Evolutionary conservation across 1,140 invertebrate species (phyloP).

Genomic region (Panagrolaimus sp.): DNA sequence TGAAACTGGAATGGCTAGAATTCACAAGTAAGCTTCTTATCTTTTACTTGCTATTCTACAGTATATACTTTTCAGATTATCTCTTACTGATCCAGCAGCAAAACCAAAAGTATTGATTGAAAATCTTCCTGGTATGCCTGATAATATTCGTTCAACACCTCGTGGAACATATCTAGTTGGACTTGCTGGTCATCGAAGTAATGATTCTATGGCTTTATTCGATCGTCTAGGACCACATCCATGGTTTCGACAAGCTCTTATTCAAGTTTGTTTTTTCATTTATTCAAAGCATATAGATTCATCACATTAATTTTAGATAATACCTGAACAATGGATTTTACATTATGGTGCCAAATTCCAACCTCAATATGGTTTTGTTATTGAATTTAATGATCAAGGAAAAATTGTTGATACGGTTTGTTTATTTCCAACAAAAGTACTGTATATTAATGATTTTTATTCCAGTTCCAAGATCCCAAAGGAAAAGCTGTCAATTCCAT

Average conservation of each 20-base stretch:
- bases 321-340: background rate
- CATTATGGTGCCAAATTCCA: background rate
- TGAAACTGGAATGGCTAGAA: conserved; percentile 8
- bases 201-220: background rate
- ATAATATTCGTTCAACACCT: background rate
- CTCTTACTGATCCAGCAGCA: background rate
- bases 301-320: background rate
- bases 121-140: background rate
- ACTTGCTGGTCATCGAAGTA: background rate
- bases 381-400: background rate
- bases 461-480: background rate
- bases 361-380: background rate
- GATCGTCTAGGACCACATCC: background rate
- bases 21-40: background rate
- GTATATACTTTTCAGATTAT: background rate
- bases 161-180: background rate
- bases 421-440: no score
- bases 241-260: background rate
- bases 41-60: no score
- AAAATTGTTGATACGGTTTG: background rate
- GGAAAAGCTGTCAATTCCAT: background rate
- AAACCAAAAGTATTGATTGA: background rate
- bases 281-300: no score
- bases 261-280: background rate
- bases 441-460: no score